Base-by-base conservation (phyloP, 2,888 invertebrate genomes). In the Temnothorax ravouxi region DNA sequence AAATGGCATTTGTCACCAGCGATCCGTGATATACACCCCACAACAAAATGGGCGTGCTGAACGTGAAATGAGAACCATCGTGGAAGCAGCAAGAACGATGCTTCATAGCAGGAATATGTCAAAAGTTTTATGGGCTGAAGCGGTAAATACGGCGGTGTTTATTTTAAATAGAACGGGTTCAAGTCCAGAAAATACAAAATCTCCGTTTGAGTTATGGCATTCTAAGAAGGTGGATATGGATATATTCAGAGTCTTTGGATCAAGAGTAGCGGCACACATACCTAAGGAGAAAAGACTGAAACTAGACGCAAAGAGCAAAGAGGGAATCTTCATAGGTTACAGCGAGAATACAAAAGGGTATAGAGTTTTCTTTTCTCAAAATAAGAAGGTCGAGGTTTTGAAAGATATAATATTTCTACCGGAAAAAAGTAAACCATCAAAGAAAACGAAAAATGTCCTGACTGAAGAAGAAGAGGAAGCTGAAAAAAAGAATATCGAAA, bases 371-470 rank as follows among this genome's bases (percentile, higher is more conserved):
- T 4, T 56, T 44, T 2, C 15, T 8, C 6, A 11, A 18, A 21
- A 4, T 38, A 50, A 64, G 3, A 38, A 67, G 3, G 52, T 74
- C 0, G 69, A 66, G 21, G 44, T 69, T 1, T 81, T 38, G 59
- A 83, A 72, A 47, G 83, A 90, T 66, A 83, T 90, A 1, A 71
- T 66, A 1, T 87, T 90, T 9, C 8, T 67, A 15, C 5, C 0
- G 15, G 29, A 13, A 4, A 1, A 21, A 64, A 2, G 11, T 9
- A 13, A 5, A 64, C 13, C 61, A 61, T 29, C 29, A 0, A n/a
- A 76, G 87, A 1, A 18, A 44, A 1, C 3, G 1, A 47, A 15
- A 3, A 47, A 2, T 2, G 54, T n/a, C 2, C 0, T 34, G 11
- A 3, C 1, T 8, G 11, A 25, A 56, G 25, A 61, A 2, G 18